Percentiles rank a stretch among this genome's conserved stretches.
These are phyloP conservation scores for Drosophila tripunctata DNA, from an alignment of 2,888 invertebrate species.

Conservation along the genomic window DNA sequence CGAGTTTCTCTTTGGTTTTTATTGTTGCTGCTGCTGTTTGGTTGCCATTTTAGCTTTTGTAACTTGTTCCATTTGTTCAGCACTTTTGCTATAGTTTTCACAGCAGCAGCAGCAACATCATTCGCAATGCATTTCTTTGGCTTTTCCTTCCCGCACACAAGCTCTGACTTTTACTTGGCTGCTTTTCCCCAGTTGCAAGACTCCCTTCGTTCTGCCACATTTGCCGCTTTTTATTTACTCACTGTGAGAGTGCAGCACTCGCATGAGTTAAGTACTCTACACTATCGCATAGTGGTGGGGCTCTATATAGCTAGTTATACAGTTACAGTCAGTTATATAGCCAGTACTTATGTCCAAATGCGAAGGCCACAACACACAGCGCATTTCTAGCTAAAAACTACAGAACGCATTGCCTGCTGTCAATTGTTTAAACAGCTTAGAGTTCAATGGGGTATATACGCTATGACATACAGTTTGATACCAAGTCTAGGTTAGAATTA, in stretches of 20 bases:
- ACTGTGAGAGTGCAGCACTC: conserved; percentile 18
- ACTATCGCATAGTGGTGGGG: conserved; percentile 29
- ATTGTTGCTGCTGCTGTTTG: conserved; percentile 22
- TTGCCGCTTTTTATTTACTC: conserved; percentile 63
- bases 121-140: conserved; percentile 49
- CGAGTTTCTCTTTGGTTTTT: conserved; percentile 25
- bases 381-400: conserved; percentile 2
- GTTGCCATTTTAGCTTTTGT: conserved; percentile 74
- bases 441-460: not conserved
- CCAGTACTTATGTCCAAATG: conserved; percentile 39
- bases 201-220: conserved; percentile 59
- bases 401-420: conserved; percentile 24
- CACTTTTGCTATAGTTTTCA: conserved; percentile 62
- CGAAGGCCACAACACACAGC: conserved; percentile 6
- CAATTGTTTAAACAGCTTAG: conserved; percentile 48
- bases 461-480: not conserved
- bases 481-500: not conserved
- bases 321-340: conserved; percentile 19
- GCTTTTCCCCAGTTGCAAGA: conserved; percentile 11
- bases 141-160: conserved; percentile 16
- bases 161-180: conserved; percentile 4
- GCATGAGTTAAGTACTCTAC: conserved; percentile 32
- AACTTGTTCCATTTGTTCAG: conserved; percentile 72
- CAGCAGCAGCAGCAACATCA: conserved; percentile 15
- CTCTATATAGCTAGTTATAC: conserved; percentile 35